phyloP scores from a whole-genome alignment of 2,888 invertebrate species.

The Drosophila ezoana region DNA sequence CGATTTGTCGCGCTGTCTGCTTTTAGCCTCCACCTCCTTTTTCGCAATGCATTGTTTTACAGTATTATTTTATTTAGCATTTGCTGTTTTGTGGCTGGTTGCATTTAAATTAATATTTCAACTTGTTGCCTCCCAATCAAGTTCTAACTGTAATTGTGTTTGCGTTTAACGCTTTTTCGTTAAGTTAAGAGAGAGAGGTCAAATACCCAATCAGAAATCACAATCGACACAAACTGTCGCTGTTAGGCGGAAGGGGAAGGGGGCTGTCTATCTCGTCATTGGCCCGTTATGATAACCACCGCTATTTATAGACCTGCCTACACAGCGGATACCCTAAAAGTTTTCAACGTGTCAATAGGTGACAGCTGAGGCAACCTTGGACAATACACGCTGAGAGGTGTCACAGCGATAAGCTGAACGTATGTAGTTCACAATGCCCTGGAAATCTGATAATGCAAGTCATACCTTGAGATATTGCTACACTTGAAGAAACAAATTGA shows the following conservation, averaged over 20 bases:
- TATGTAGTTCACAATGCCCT: slow-evolving; percentile 20
- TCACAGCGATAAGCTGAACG: slow-evolving; percentile 40
- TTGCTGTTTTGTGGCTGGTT: slow-evolving; percentile 28
- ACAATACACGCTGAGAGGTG: slow-evolving; percentile 34
- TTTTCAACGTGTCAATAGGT: slow-evolving; percentile 34
- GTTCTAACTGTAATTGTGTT: slow-evolving; percentile 48
- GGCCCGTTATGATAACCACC: slow-evolving; percentile 30
- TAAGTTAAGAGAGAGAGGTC: slow-evolving; percentile 9
- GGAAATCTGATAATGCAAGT: slow-evolving; percentile 2
- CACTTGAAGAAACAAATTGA: not conserved
- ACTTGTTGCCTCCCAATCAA: slow-evolving; percentile 11
- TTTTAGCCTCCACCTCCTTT: slow-evolving; percentile 80
- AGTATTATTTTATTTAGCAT: slow-evolving; percentile 58
- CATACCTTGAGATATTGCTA: slow-evolving; percentile 5
- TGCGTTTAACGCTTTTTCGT: slow-evolving; percentile 30
- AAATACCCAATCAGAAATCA: not conserved
- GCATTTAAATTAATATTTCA: slow-evolving; percentile 46
- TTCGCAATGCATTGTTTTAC: slow-evolving; percentile 74
- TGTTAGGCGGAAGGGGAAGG: not conserved
- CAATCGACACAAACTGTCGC: slow-evolving; percentile 3
- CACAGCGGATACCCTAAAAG: slow-evolving; percentile 49
- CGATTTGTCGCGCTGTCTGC: slow-evolving; percentile 64
- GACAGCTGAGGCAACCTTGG: slow-evolving; percentile 45
- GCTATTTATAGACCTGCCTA: slow-evolving; percentile 34
- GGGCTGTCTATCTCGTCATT: slow-evolving; percentile 19